Percentiles rank a stretch among this genome's conserved stretches.
Evolutionary conservation across 2,113 vertebrate genomes (phyloP).

Genomic region (Lophochroa leadbeateri): DNA sequence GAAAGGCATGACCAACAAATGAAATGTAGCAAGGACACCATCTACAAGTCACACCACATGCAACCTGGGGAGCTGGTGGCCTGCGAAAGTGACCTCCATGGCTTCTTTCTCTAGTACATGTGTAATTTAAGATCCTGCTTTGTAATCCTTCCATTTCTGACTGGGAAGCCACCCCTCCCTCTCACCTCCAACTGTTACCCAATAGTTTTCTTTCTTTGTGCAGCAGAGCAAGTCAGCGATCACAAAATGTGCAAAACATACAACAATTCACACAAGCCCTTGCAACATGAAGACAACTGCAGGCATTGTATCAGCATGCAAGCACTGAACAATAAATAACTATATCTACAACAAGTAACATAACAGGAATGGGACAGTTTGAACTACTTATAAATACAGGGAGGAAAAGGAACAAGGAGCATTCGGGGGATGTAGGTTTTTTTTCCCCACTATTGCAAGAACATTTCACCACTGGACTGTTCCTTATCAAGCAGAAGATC

Average conservation of each 20-base stretch:
- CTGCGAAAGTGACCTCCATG: no score
- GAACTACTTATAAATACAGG: constrained; percentile 78
- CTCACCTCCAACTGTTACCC: constrained; percentile 57
- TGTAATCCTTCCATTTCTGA: no score
- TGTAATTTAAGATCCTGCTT: no score
- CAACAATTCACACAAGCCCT: constrained; percentile 68
- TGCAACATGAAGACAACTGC: constrained; percentile 73
- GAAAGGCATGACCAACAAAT: no score
- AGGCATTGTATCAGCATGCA: constrained; percentile 83
- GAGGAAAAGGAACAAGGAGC: constrained; percentile 46
- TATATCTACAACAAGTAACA: constrained; percentile 74
- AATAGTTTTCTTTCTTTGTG: constrained; percentile 72
- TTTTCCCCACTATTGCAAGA: constrained; percentile 36
- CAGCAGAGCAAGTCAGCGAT: constrained; percentile 69
- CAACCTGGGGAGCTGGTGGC: no score
- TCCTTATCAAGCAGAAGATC: neutral
- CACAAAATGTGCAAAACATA: constrained; percentile 87
- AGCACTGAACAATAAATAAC: constrained; percentile 92
- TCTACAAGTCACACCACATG: no score
- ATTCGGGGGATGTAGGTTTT: neutral
- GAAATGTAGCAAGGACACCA: no score
- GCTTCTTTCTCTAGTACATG: no score
- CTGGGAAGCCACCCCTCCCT: constrained; percentile 7
- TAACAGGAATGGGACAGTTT: constrained; percentile 65
- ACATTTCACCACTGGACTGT: neutral